Percentiles rank a stretch among this genome's conserved stretches.
Conservation (phyloP, 2,888 invertebrate genomes). For the Willowsia nigromaculata region DNA sequence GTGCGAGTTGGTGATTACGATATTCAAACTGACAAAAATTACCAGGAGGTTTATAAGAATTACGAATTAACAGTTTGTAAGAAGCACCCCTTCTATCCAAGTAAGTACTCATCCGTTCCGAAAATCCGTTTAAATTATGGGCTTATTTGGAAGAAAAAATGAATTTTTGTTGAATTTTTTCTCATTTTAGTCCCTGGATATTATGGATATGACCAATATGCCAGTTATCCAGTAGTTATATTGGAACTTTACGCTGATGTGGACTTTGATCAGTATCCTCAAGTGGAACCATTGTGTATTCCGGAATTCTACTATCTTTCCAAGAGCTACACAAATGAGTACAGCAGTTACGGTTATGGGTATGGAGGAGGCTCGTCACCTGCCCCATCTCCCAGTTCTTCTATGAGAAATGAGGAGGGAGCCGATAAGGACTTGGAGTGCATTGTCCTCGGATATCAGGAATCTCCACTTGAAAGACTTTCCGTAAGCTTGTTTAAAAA, state of each 20-base stretch:
- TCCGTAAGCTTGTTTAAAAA: conserved; percentile 69
- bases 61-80: conserved; percentile 77
- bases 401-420: conserved; percentile 74
- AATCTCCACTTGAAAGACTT: conserved; percentile 76
- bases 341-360: conserved; percentile 75
- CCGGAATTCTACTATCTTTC: conserved; percentile 77
- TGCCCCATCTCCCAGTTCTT: not conserved
- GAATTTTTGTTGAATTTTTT: not conserved
- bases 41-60: conserved; percentile 77
- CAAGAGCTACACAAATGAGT: conserved; percentile 76
- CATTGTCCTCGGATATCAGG: conserved; percentile 76
- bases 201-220: conserved; percentile 70
- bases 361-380: conserved; percentile 9
- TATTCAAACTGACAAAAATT: conserved; percentile 76
- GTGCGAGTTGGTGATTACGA: conserved; percentile 78
- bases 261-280: conserved; percentile 77
- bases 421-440: conserved; percentile 76
- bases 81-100: conserved; percentile 77
- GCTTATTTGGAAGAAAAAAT: not conserved
- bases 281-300: conserved; percentile 76
- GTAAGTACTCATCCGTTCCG: conserved; percentile 60
- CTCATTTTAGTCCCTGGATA: conserved; percentile 71
- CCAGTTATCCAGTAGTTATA: conserved; percentile 77
- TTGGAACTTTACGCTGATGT: conserved; percentile 76
- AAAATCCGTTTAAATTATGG: no score